Evolutionary conservation across 2,113 vertebrate genomes (phyloP).

Genomic region (Fregetta grallaria): DNA sequence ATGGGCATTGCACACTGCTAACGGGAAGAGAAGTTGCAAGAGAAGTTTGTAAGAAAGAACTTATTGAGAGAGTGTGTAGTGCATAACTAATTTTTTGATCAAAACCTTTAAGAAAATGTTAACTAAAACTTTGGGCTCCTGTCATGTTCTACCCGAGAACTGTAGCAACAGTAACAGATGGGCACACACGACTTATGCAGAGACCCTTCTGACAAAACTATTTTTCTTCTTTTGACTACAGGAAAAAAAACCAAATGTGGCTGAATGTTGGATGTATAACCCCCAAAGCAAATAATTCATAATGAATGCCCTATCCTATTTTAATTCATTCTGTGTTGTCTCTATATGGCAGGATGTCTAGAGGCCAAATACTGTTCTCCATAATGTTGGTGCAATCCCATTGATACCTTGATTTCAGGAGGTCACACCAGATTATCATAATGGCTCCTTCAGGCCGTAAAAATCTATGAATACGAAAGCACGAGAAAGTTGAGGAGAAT

Average conservation of each 20-base stretch:
- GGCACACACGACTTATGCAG: neutral
- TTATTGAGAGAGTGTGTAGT: neutral
- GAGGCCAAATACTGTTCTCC: slow-evolving; percentile 43
- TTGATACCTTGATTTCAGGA: slow-evolving; percentile 59
- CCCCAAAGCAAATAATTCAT: slow-evolving; percentile 38
- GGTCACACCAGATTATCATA: slow-evolving; percentile 60
- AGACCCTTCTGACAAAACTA: neutral
- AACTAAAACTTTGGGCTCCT: neutral
- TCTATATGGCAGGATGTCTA: slow-evolving; percentile 28
- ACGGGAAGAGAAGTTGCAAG: neutral
- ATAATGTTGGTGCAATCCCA: slow-evolving; percentile 35
- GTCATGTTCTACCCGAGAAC: neutral
- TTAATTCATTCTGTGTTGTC: slow-evolving; percentile 34
- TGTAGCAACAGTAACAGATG: neutral
- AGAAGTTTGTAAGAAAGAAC: neutral
- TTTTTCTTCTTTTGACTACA: slow-evolving; percentile 26
- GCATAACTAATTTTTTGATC: neutral
- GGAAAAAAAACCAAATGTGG: neutral
- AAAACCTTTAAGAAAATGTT: neutral
- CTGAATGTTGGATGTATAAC: neutral
- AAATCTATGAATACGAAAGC: slow-evolving; percentile 64
- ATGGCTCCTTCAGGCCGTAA: slow-evolving; percentile 36
- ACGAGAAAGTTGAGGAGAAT: slow-evolving; percentile 14
- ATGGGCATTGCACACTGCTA: neutral
- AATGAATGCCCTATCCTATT: slow-evolving; percentile 14